These are phyloP conservation scores for Bhutanitis thaidina DNA, from an alignment of 2,888 invertebrate genomes.

Conservation along the genomic window DNA sequence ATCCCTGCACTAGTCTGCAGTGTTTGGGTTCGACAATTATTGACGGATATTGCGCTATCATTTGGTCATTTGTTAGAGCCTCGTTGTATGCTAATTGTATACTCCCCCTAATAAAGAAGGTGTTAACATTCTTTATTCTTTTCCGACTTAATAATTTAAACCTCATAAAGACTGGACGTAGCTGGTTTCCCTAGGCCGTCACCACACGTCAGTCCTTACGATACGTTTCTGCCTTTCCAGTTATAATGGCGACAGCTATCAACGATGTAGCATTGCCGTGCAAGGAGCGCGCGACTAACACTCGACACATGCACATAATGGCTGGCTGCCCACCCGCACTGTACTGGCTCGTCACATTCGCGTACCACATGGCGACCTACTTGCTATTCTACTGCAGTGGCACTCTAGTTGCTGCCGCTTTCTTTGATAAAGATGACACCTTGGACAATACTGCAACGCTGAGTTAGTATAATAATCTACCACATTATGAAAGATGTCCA, in stretches of 20 bases:
- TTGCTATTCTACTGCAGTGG: conserved; percentile 32
- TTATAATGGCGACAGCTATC: conserved; percentile 54
- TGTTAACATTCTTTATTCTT: too few species aligned
- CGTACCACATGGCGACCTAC: conserved; percentile 70
- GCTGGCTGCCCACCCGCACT: conserved; percentile 74
- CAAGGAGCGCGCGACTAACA: conserved; percentile 75
- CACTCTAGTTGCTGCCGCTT: conserved; percentile 17
- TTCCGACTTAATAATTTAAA: too few species aligned
- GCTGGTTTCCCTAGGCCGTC: too few species aligned
- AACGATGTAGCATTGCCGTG: conserved; percentile 80
- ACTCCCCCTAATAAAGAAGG: too few species aligned
- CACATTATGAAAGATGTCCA: too few species aligned
- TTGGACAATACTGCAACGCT: conserved; percentile 13
- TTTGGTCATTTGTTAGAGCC: too few species aligned
- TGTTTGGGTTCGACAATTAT: too few species aligned
- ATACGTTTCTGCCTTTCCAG: conserved; percentile 10
- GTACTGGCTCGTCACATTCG: conserved; percentile 80
- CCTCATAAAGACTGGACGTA: too few species aligned
- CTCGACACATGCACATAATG: conserved; percentile 82
- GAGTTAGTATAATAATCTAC: conserved; percentile 16
- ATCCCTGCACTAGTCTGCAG: too few species aligned
- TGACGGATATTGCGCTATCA: too few species aligned
- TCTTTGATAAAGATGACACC: conserved; percentile 25
- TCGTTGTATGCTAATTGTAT: too few species aligned
- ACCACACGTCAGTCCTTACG: too few species aligned